A percentile compares a stretch with the other conserved stretches of the same genome.
Evolutionary conservation across 2,797 vertebrate genomes (phyloP).

Genomic region (Enteromius paludinosus): DNA sequence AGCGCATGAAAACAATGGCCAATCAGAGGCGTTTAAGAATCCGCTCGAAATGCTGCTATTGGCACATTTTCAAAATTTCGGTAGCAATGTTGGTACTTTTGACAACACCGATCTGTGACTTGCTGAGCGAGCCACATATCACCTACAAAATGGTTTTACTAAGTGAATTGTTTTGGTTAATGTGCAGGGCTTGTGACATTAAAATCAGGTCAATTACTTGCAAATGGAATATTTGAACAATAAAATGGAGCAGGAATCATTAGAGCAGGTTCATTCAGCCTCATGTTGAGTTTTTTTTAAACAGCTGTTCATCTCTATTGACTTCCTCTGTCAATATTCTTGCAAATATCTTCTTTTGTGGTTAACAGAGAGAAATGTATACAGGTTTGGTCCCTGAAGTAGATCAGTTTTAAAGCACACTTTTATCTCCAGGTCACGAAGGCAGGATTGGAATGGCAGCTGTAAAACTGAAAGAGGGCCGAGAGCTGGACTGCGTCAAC

Average conservation of each 20-base stretch:
- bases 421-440: slow-evolving; percentile 79
- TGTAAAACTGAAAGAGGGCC: slow-evolving; percentile 77
- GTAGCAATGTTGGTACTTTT: neutral
- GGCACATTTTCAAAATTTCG: neutral
- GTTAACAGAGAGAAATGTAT: neutral
- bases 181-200: too few relatives aligned
- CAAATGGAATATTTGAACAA: neutral
- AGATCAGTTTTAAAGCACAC: neutral
- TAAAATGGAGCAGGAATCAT: neutral
- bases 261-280: neutral
- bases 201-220: neutral
- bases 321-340: neutral
- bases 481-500: slow-evolving; percentile 79
- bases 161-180: too few relatives aligned
- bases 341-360: neutral
- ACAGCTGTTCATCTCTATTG: too few relatives aligned
- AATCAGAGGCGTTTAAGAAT: too few relatives aligned
- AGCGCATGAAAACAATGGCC: neutral
- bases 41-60: neutral
- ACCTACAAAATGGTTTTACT: too few relatives aligned
- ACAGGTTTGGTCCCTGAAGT: neutral
- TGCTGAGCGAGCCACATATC: too few relatives aligned
- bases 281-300: too few relatives aligned
- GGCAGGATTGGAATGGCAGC: slow-evolving; percentile 90
- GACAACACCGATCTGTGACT: too few relatives aligned